A percentile compares a stretch with the other conserved stretches of the same genome.
Evolutionary conservation across 2,113 vertebrate genomes (phyloP).

Genomic region (Plecturocebus donacophilus): DNA sequence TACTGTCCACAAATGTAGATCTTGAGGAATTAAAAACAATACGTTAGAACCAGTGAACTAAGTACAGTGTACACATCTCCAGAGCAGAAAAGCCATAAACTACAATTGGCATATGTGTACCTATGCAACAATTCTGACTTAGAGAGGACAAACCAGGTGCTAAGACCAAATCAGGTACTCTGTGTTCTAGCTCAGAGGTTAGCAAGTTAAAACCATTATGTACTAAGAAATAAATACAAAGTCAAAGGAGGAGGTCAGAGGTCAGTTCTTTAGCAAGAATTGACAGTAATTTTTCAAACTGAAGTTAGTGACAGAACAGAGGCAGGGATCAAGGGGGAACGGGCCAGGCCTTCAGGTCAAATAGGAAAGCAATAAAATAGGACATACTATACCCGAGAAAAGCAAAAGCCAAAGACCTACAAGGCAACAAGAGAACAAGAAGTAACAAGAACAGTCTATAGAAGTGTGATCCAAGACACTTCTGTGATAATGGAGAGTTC

Average conservation of each 20-base stretch:
- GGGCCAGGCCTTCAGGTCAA: not conserved
- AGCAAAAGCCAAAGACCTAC: not conserved
- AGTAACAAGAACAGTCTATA: not conserved
- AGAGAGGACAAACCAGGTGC: not conserved
- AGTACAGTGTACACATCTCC: not conserved
- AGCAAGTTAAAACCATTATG: not conserved
- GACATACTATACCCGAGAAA: not conserved
- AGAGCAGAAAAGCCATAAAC: not conserved
- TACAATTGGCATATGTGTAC: too few species aligned
- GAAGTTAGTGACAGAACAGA: not conserved
- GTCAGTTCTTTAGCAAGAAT: not conserved
- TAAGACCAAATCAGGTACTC: not conserved
- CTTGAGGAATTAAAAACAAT: not conserved
- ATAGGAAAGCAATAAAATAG: not conserved
- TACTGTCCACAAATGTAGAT: not conserved
- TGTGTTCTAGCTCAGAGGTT: not conserved
- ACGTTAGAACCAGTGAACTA: not conserved
- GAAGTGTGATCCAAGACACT: not conserved
- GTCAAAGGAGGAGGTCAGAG: not conserved
- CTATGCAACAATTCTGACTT: too few species aligned
- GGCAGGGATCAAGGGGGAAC: not conserved
- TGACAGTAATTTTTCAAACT: slow-evolving; percentile 34
- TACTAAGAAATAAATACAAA: not conserved
- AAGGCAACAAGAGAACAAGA: not conserved
- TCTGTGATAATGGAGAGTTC: not conserved